These are phyloP conservation scores for Epistrophe eligans DNA, from an alignment of 2,888 invertebrate species.

Conservation along the genomic window DNA sequence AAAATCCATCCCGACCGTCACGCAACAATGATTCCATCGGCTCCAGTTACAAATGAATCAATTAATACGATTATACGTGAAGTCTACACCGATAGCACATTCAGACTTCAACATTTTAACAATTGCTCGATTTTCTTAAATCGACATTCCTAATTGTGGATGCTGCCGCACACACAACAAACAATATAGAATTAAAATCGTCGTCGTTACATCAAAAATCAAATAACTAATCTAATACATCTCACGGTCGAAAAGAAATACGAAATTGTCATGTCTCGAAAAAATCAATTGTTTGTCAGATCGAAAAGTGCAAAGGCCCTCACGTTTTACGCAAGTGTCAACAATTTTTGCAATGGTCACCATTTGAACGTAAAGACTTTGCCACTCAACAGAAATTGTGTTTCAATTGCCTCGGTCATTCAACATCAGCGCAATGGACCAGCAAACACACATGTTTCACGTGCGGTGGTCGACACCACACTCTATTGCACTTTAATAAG, in stretches of 20 bases:
- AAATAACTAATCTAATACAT: background rate
- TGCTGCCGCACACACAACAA: too few relatives aligned
- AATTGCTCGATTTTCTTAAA: background rate
- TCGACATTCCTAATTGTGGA: too few relatives aligned
- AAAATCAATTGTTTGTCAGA: constrained; percentile 45
- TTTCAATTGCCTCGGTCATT: background rate
- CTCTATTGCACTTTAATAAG: background rate
- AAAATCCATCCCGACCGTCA: too few relatives aligned
- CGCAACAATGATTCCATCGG: too few relatives aligned
- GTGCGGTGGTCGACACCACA: background rate
- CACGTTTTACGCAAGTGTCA: constrained; percentile 41
- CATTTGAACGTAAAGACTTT: background rate
- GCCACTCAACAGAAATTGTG: background rate
- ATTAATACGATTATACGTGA: constrained; percentile 29
- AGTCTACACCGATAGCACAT: constrained; percentile 30
- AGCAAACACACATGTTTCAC: background rate
- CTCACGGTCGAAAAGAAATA: background rate
- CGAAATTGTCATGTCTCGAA: constrained; percentile 38
- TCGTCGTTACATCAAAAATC: background rate
- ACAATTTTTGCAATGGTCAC: constrained; percentile 36
- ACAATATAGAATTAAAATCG: too few relatives aligned
- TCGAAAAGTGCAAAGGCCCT: constrained; percentile 28
- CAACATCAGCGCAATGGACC: background rate
- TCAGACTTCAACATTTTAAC: too few relatives aligned
- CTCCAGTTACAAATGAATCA: too few relatives aligned